Base-by-base conservation (phyloP, 2,888 invertebrate species). In the Spilarctia lutea region DNA sequence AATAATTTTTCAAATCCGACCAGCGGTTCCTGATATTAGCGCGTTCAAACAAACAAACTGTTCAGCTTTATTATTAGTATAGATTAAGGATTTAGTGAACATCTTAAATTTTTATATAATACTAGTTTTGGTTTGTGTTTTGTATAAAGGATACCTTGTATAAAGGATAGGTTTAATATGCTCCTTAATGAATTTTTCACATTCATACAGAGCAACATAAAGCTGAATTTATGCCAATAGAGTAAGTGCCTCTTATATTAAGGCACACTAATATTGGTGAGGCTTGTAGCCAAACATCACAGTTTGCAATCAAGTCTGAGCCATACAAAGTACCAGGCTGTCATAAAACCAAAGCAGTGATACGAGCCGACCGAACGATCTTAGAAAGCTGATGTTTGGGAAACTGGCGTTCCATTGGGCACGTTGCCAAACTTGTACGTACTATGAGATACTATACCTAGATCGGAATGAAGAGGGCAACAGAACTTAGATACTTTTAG, bases 361-460 rank as follows among this genome's bases (percentile, higher is more conserved):
- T 84, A 84, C 85, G 86, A 75, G 76, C 81, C 74, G 80, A 60
- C 72, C 56, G 75, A 42, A 81, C 85, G 82, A 83, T 85, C 85
- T 86, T 84, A 80, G 79, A 81, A 87, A 84, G 84, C 86, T 81
- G 86, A 86, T 88, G 86, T 87, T 88, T 84, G 83, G 84, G 86
- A 79, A 82, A 81, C 81, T 76, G 82, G 83, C 82, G 87, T 82
- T 81, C 88, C 86, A 87, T 88, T 90, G 90, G 91, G 91, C 90
- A 76, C 79, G 30, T 69, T 90, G 91, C 91, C 91, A 91, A 83
- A 69, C 72, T 80, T 52, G 60, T 30, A 42, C 30, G 68, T 81
- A 74, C 39, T 74, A 66, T 71, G 68, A 79, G 75, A 81, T 79
- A 79, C 84, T 82, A 81, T 82, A 81, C 45, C 45, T 48, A 48